Evolutionary conservation across 2,113 vertebrate genomes (phyloP).

Genomic region (Hypanus sabinus): DNA sequence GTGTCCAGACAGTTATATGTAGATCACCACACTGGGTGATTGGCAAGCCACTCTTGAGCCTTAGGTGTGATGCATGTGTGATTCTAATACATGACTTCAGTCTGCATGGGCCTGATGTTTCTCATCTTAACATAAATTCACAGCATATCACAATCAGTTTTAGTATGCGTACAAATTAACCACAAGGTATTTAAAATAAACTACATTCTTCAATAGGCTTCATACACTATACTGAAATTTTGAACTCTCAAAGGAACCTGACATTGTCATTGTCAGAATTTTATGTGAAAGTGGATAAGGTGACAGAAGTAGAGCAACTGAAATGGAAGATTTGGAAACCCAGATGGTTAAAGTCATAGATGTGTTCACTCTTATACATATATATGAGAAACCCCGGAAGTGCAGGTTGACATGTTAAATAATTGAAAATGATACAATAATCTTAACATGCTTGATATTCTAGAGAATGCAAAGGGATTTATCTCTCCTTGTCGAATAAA

Average conservation of each 20-base stretch:
- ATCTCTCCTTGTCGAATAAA: neutral
- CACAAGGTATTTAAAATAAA: neutral
- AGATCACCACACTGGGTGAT: no score
- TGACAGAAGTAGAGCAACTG: slow-evolving; percentile 7
- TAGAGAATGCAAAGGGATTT: neutral
- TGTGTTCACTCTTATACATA: neutral
- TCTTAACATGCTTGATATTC: neutral
- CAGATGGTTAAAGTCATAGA: neutral
- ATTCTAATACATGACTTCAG: neutral
- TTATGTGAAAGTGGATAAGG: neutral
- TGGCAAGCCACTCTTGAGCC: no score
- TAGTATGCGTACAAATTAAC: neutral
- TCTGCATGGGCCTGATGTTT: neutral
- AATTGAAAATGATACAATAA: slow-evolving; percentile 2
- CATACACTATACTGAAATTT: neutral
- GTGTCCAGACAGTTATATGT: no score
- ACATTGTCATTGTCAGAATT: neutral
- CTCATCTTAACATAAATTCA: neutral
- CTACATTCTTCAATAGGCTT: neutral
- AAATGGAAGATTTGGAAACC: neutral
- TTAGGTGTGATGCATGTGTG: no score
- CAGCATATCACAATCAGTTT: neutral
- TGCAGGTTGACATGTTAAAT: neutral
- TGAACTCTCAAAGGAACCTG: neutral
- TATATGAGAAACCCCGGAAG: neutral